Percentiles rank a stretch among this genome's conserved stretches.
These are phyloP conservation scores for Blastobasis adustella DNA, from an alignment of 2,888 invertebrate species.

Conservation along the genomic window DNA sequence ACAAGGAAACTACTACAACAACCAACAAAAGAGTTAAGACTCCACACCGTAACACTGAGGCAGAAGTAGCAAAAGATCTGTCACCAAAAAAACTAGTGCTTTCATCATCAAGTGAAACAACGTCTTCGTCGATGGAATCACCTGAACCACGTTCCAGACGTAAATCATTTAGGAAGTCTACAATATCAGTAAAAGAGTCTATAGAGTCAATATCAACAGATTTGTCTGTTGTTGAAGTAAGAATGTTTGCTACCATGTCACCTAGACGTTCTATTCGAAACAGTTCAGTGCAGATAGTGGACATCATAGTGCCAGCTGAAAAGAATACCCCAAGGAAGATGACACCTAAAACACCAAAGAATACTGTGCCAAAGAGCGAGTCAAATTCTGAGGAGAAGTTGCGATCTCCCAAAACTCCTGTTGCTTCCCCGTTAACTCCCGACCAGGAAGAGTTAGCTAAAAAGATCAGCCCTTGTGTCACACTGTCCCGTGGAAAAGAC, in stretches of 20 bases:
- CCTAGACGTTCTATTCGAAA: not conserved
- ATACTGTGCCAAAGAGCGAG: conserved; percentile 46
- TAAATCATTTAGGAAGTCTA: too few relatives aligned
- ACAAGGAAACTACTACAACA: not conserved
- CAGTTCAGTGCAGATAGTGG: not conserved
- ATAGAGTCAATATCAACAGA: too few relatives aligned
- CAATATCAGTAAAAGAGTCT: too few relatives aligned
- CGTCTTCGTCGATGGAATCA: too few relatives aligned
- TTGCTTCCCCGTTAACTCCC: conserved; percentile 31
- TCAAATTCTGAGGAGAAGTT: conserved; percentile 52
- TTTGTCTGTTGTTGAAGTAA: too few relatives aligned
- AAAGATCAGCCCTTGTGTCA: conserved; percentile 74
- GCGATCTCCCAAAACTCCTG: conserved; percentile 40
- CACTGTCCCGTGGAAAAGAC: conserved; percentile 74
- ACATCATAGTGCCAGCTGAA: not conserved
- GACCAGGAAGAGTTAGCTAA: conserved; percentile 32
- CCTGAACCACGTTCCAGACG: too few relatives aligned
- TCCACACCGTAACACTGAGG: too few relatives aligned
- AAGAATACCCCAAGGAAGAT: conserved; percentile 20
- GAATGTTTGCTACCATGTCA: too few relatives aligned
- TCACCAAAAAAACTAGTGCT: not conserved
- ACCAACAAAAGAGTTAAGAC: too few relatives aligned
- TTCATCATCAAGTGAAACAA: too few relatives aligned
- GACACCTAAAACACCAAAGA: conserved; percentile 12
- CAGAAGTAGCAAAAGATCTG: not conserved